Conservation (phyloP, 2,113 vertebrate genomes). For the Tricholaema leucomelas region DNA sequence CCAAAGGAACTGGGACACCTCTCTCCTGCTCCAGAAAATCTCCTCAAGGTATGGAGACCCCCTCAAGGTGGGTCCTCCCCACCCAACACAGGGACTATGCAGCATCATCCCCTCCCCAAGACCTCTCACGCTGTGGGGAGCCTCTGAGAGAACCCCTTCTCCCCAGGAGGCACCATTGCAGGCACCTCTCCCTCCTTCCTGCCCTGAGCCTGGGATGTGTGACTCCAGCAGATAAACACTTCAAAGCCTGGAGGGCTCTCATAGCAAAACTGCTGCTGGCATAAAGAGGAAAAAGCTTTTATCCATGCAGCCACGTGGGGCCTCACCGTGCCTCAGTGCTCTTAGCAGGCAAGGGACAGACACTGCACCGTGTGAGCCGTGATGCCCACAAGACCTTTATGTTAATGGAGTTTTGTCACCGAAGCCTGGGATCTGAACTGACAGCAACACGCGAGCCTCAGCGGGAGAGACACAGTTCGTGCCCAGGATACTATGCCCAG, state of each 20-base stretch:
- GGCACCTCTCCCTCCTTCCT: background rate
- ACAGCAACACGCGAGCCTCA: background rate
- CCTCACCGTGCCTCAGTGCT: background rate
- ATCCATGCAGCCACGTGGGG: rapidly evolving
- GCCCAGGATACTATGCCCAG: background rate
- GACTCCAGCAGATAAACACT: background rate
- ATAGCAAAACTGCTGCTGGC: background rate
- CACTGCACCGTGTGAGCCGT: background rate
- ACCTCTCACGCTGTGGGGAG: background rate
- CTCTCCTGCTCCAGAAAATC: background rate
- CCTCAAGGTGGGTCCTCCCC: background rate
- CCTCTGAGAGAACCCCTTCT: background rate
- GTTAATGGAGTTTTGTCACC: background rate
- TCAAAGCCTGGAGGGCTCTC: background rate
- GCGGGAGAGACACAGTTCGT: background rate
- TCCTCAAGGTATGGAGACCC: background rate
- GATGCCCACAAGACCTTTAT: background rate
- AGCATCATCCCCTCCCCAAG: rapidly evolving
- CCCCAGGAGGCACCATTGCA: rapidly evolving
- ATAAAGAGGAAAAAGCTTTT: background rate
- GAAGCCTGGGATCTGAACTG: background rate
- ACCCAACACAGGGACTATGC: background rate
- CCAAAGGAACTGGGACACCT: rapidly evolving
- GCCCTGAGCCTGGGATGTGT: rapidly evolving
- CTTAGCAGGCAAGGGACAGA: background rate